phyloP scores from a whole-genome alignment of 2,797 vertebrate species.

The Coendou prehensilis region DNA sequence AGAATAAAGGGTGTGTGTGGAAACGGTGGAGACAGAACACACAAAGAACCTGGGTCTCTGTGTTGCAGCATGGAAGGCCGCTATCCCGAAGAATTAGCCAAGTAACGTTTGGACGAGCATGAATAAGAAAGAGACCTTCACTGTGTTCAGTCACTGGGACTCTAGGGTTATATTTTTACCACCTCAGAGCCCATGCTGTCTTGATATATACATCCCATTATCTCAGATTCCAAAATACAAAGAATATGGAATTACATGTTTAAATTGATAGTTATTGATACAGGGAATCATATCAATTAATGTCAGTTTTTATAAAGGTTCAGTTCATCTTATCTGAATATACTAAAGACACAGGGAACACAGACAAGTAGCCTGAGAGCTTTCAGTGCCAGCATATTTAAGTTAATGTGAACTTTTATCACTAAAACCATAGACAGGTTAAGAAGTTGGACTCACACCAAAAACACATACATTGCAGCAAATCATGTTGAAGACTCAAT shows the following conservation, averaged over 20 bases:
- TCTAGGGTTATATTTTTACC: conserved; percentile 50
- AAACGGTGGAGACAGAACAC: background rate
- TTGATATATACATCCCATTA: conserved; percentile 51
- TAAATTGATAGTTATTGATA: conserved; percentile 65
- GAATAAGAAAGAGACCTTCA: conserved; percentile 38
- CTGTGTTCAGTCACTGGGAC: conserved; percentile 8
- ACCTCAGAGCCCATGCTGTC: background rate
- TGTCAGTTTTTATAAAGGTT: conserved; percentile 71
- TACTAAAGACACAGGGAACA: conserved; percentile 49
- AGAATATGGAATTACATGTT: conserved; percentile 51
- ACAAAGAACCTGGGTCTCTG: background rate
- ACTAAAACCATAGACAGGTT: conserved; percentile 69
- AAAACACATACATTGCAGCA: conserved; percentile 65
- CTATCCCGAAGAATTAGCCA: background rate
- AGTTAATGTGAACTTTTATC: conserved; percentile 75
- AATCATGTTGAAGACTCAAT: conserved; percentile 74
- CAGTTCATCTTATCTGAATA: conserved; percentile 63
- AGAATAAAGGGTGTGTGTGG: background rate
- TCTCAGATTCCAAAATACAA: conserved; percentile 46
- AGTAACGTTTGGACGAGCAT: background rate
- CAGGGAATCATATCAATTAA: conserved; percentile 59
- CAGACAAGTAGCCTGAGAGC: conserved; percentile 45
- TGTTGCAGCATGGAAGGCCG: background rate
- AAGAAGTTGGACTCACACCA: conserved; percentile 76
- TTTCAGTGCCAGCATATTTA: conserved; percentile 52